Conservation (phyloP, 2,797 vertebrate species). For the Xiphophorus birchmanni region DNA sequence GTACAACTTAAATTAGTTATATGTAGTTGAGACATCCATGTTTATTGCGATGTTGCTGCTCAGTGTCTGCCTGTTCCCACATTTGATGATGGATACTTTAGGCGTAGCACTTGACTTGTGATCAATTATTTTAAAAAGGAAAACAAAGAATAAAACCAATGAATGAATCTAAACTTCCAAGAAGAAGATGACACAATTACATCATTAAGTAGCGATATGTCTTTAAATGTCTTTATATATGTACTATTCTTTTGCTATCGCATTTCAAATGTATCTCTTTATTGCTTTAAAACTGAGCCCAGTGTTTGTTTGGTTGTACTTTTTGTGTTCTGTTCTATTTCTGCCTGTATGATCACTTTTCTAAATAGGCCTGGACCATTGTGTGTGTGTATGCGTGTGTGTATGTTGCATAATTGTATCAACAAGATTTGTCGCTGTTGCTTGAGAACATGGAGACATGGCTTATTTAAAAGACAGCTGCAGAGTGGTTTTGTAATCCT, state of each 20-base stretch:
- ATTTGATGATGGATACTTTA: background rate
- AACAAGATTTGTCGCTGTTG: conserved; percentile 17
- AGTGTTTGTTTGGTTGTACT: background rate
- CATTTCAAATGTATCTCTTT: background rate
- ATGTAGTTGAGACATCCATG: background rate
- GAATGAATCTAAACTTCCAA: background rate
- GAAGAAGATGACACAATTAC: background rate
- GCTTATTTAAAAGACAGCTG: conserved; percentile 47
- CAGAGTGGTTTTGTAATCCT: conserved; percentile 39
- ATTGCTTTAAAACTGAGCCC: background rate
- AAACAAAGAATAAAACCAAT: background rate
- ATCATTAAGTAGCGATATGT: background rate
- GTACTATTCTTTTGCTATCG: background rate
- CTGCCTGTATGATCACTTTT: background rate
- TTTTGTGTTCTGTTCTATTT: background rate
- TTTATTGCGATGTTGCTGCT: background rate
- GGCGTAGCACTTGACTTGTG: background rate
- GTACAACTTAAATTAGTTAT: background rate
- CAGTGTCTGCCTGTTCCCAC: background rate
- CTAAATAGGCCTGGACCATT: background rate
- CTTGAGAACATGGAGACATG: conserved; percentile 20
- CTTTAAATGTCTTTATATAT: background rate
- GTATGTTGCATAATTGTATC: background rate
- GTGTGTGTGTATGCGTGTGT: background rate
- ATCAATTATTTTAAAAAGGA: background rate